Evolutionary conservation across 1,140 invertebrate species (phyloP), one percentile per base, ranked within the genome.

Genomic region (Onthophagus taurus): DNA sequence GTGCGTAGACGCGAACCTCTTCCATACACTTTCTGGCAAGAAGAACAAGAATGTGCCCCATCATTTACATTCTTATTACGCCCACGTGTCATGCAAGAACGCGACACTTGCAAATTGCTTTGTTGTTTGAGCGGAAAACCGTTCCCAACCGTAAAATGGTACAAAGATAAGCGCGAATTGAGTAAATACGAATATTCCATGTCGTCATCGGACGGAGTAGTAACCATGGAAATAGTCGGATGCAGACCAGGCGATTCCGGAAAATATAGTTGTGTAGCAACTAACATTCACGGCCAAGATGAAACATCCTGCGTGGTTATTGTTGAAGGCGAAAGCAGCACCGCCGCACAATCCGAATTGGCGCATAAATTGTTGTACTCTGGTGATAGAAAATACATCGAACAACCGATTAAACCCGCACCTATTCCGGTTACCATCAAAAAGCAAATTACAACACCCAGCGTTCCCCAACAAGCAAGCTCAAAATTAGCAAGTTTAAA

Each of bases 21-120:
- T n/a, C 77, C 78, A 2, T 87, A 85, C 63, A 85, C 81, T 44
- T 81, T 87, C 69, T 91, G 86, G 85, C 79, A 89, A 68, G 88
- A 93, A 66, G 83, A 83, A 52, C 81, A 80, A 59, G 89, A 94
- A 68, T 81, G 81, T 53, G 85, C 86, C 13, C 96, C 96, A 34
- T 83, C 77, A 59, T 99, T 99, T 69, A 96, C 90, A 52, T 99
- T 99, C 85, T 78, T 91, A 54, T 77, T 99, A 35, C 79, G 97
- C 65, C 93, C 94, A 61, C 86, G 97, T 65, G 85, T 98, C 44
- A 98, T 99, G 75, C 96, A 99, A 69, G 85, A 91, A 53, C 74
- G 86, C 34, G 83, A 91, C 59, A 90, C 87, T 31, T 93, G 88
- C 70, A 99, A 99, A 71, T 75, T 99, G n/a, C 77, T 98, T 2